Evolutionary conservation across 2,797 vertebrate genomes (phyloP), one percentile per base, ranked within the genome.

Genomic region (Hyperoplus immaculatus): DNA sequence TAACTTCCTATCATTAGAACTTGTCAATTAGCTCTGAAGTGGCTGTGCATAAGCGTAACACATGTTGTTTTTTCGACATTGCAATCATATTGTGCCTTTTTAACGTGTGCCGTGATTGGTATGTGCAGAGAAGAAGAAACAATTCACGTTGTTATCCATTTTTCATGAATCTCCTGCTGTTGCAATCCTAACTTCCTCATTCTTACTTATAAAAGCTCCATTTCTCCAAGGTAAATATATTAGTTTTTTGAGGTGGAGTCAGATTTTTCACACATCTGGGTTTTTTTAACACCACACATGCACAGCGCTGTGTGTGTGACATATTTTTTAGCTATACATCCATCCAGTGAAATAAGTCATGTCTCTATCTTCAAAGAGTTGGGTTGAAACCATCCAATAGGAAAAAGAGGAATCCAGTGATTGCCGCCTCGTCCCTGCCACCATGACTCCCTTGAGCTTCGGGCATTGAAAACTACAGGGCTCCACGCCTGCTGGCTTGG

Each of bases 11-110:
- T 85, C 72, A 75, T 75, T 85, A 75, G 70, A 88, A 75, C 70
- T 83, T 85, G 75, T 87, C 83, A 84, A 85, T 90, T 86, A 87
- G 75, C 70, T 72, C 6, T 6, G 49, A 78, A 82, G 88, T 60
- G 14, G 74, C 80, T 47, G 58, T 6, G 29, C 85, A 83, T 85
- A 73, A 72, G 80, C 69, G 14, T 69, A 51, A 76, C 81, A 51
- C 91, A 84, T 81, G 73, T 75, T 83, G 65, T 47, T 77, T 76
- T 83, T 78, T 56, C 38, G 5, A 42, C 69, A 71, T 39, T 65
- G 58, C 43, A 73, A 51, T 66, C 38, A 62, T 63, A 61, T 75
- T 61, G 67, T 18, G 39, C 18, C 36, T 68, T 72, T 69, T 59
- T 29, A 29, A 18, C 16, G 50, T 15, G 41, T 21, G 54, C 29